A percentile compares a stretch with the other conserved stretches of the same genome.
Conservation (phyloP, 1,140 invertebrate species). For the Brachionus koreanus region DNA sequence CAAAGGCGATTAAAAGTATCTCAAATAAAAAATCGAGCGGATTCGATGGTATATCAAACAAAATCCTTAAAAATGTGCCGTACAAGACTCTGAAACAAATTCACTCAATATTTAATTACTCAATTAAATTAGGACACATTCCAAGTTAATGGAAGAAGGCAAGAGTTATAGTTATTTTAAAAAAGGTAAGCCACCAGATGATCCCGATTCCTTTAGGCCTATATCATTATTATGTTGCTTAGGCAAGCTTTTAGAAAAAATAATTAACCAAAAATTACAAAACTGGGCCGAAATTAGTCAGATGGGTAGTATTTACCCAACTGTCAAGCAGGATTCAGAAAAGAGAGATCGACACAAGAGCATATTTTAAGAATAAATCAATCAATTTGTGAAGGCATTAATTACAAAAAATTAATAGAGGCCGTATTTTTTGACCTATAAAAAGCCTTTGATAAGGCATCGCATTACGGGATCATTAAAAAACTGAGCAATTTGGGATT, state of each 20-base stretch:
- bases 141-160: conserved; percentile 47
- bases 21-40: background rate
- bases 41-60: conserved; percentile 26
- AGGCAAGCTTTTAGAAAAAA: conserved; percentile 44
- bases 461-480: too few relatives aligned
- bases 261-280: conserved; percentile 40
- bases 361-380: conserved; percentile 53
- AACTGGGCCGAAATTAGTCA: conserved; percentile 39
- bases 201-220: conserved; percentile 44
- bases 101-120: background rate
- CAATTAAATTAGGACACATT: background rate
- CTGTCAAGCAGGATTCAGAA: conserved; percentile 50
- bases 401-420: too few relatives aligned
- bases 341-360: conserved; percentile 50
- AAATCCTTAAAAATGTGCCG: conserved; percentile 36
- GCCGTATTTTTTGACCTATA: too few relatives aligned
- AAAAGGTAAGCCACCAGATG: conserved; percentile 43
- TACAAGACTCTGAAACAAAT: background rate
- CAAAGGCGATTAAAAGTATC: too few relatives aligned
- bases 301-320: background rate
- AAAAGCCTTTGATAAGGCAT: too few relatives aligned
- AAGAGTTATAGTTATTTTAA: conserved; percentile 42
- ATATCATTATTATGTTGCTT: conserved; percentile 44
- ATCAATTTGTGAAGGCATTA: conserved; percentile 53
- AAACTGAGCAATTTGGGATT: too few relatives aligned